Conservation (phyloP, 1,140 invertebrate species). For the Linepithema humile region DNA sequence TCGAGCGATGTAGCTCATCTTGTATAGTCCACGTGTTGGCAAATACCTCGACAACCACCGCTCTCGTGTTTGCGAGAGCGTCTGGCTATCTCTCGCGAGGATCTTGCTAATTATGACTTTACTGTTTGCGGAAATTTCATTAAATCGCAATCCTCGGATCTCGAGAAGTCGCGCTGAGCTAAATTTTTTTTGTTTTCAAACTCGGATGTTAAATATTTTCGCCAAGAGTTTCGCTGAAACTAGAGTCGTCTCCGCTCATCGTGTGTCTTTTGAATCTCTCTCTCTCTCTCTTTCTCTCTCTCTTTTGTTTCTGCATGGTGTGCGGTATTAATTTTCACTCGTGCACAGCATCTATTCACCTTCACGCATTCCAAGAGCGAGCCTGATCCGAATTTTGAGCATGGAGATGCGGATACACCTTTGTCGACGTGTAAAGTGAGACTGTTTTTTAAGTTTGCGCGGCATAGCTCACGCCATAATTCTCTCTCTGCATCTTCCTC, state of each 20-base stretch:
- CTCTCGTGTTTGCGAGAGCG: slow-evolving; percentile 11
- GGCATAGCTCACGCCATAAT: neutral
- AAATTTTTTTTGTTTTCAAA: no score
- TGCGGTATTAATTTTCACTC: slow-evolving; percentile 61
- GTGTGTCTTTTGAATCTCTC: slow-evolving; percentile 27
- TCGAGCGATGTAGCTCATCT: no score
- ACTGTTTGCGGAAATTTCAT: neutral
- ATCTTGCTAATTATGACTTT: neutral
- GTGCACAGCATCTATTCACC: slow-evolving; percentile 36
- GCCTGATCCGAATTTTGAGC: slow-evolving; percentile 49
- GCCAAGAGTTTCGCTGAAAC: slow-evolving; percentile 12
- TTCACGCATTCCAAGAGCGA: slow-evolving; percentile 31
- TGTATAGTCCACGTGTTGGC: slow-evolving; percentile 13
- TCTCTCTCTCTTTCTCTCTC: slow-evolving; percentile 22
- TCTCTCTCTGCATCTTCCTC: no score
- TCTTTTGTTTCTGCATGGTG: slow-evolving; percentile 68
- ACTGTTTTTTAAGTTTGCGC: slow-evolving; percentile 38
- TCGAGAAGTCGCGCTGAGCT: no score
- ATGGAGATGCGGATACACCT: slow-evolving; percentile 40
- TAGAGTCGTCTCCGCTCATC: slow-evolving; percentile 50
- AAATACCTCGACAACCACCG: slow-evolving; percentile 6
- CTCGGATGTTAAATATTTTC: slow-evolving; percentile 5
- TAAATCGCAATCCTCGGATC: neutral
- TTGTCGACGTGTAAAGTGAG: slow-evolving; percentile 16
- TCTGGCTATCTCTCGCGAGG: neutral